Conservation (phyloP, 2,888 invertebrate genomes). For the Cyclophora punctaria region DNA sequence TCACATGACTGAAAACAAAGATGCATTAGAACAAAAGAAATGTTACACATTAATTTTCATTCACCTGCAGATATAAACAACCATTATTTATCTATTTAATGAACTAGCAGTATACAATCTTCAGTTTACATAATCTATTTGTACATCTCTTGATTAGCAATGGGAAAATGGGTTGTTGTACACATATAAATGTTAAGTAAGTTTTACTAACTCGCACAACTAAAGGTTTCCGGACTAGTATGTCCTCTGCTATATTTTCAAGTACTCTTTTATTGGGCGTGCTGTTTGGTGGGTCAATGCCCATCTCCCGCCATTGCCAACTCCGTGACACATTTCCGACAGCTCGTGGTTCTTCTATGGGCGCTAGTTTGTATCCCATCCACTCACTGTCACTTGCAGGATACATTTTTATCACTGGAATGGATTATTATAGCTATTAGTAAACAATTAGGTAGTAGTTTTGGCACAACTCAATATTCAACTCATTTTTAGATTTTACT, state of each 20-base stretch:
- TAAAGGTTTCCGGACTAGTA: slow-evolving; percentile 75
- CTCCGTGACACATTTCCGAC: slow-evolving; percentile 57
- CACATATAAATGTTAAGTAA: too few species aligned
- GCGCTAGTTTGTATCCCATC: slow-evolving; percentile 50
- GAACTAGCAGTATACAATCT: too few species aligned
- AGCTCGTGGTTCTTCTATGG: slow-evolving; percentile 46
- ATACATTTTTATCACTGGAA: slow-evolving; percentile 41
- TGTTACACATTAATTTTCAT: too few species aligned
- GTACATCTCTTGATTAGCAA: too few species aligned
- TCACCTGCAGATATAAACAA: too few species aligned
- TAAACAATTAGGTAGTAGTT: background rate
- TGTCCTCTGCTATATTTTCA: slow-evolving; percentile 79
- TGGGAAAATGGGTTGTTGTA: too few species aligned
- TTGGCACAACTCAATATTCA: background rate
- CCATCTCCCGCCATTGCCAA: slow-evolving; percentile 66
- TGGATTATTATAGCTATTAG: background rate
- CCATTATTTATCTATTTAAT: too few species aligned
- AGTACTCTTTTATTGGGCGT: slow-evolving; percentile 69
- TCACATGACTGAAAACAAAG: slow-evolving; percentile 76
- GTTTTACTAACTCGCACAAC: slow-evolving; percentile 74
- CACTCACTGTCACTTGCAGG: slow-evolving; percentile 60
- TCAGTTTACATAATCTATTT: too few species aligned
- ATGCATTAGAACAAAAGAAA: too few species aligned
- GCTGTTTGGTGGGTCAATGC: slow-evolving; percentile 50
- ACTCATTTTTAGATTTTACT: background rate